phyloP scores from a whole-genome alignment of 1,140 invertebrate species.

The Lasaia peninsularis region DNA sequence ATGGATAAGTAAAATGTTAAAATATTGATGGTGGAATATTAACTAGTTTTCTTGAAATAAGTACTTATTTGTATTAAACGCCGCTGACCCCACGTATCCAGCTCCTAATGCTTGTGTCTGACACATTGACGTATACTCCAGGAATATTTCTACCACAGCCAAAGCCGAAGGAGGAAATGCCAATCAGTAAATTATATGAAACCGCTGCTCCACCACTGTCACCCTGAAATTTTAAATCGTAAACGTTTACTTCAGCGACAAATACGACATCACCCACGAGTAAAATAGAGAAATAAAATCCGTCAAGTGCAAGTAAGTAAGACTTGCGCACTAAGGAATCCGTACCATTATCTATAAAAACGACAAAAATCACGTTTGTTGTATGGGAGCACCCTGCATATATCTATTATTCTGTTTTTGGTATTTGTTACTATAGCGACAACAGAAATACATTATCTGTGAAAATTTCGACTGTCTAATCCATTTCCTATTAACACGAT shows the following conservation, averaged over 20 bases:
- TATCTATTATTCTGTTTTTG: no score
- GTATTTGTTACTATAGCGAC: no score
- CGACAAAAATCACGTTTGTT: no score
- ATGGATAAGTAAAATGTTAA: no score
- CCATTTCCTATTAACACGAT: no score
- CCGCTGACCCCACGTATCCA: slow-evolving; percentile 43
- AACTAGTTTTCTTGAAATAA: background rate
- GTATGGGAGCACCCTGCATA: no score
- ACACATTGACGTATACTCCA: slow-evolving; percentile 76
- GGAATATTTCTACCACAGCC: slow-evolving; percentile 78
- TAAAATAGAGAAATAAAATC: background rate
- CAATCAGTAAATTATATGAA: slow-evolving; percentile 57
- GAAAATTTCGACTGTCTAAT: no score
- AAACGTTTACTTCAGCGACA: background rate
- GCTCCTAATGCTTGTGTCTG: slow-evolving; percentile 27
- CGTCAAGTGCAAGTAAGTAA: no score
- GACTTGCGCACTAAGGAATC: no score
- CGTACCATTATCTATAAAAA: no score
- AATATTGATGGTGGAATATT: no score
- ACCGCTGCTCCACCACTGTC: slow-evolving; percentile 67
- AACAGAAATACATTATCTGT: no score
- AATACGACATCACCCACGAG: background rate
- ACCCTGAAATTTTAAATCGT: slow-evolving; percentile 39
- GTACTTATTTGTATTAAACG: slow-evolving; percentile 10
- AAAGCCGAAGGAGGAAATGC: slow-evolving; percentile 78